Evolutionary conservation across 2,797 vertebrate species (phyloP).

Genomic region (Linurgus olivaceus): DNA sequence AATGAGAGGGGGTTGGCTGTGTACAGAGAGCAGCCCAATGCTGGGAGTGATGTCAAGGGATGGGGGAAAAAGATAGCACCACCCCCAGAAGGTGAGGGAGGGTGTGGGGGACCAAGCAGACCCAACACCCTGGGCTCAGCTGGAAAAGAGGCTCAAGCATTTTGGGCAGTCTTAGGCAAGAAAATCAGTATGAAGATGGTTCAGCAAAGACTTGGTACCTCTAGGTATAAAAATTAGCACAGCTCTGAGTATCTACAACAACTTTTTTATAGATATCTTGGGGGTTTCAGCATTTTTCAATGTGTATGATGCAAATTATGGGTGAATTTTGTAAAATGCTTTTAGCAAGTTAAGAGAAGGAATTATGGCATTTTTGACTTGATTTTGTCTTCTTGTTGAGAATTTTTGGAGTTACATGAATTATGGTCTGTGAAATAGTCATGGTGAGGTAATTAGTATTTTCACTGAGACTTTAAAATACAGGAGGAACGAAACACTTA

Average conservation of each 20-base stretch:
- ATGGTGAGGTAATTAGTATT: neutral
- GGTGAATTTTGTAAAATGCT: neutral
- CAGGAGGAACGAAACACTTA: neutral
- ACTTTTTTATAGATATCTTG: neutral
- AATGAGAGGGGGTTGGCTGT: neutral
- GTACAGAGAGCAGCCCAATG: neutral
- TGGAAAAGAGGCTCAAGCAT: neutral
- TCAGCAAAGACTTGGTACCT: neutral
- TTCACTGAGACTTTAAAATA: neutral
- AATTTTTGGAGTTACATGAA: neutral
- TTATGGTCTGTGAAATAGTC: neutral
- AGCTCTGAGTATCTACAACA: neutral
- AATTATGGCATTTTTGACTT: neutral
- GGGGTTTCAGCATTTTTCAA: neutral
- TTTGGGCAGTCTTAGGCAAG: neutral
- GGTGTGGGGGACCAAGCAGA: accelerated
- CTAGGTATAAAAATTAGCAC: neutral
- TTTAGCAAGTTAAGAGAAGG: neutral
- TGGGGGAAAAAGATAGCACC: neutral
- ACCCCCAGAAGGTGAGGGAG: neutral
- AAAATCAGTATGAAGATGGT: neutral
- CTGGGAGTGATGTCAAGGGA: neutral
- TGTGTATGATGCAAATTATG: neutral
- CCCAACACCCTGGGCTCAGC: neutral
- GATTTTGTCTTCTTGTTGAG: neutral